A percentile compares a stretch with the other conserved stretches of the same genome.
Conservation (phyloP, 2,888 invertebrate species). For the Lycaena phlaeas region DNA sequence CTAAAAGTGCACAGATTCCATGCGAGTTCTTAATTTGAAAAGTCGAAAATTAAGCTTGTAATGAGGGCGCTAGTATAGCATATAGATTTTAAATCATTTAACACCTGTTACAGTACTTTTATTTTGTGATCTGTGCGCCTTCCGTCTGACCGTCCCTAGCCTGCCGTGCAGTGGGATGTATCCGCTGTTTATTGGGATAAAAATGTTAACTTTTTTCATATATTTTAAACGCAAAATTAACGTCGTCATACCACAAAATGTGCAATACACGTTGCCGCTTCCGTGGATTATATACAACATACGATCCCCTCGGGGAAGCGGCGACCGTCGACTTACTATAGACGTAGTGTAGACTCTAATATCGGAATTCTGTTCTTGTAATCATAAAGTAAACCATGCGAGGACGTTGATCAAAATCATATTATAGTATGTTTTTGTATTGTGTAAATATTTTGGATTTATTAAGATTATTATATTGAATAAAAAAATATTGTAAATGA, state of each 20-base stretch:
- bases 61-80: background rate
- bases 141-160: background rate
- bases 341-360: constrained; percentile 24
- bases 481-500: constrained; percentile 72
- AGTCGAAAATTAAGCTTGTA: background rate
- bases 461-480: constrained; percentile 75
- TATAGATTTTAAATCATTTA: background rate
- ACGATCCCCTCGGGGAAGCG: constrained; percentile 19
- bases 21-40: too few species aligned
- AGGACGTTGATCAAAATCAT: constrained; percentile 55
- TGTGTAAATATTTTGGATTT: constrained; percentile 74
- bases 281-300: background rate
- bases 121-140: background rate
- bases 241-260: constrained; percentile 15
- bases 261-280: constrained; percentile 12
- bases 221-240: background rate
- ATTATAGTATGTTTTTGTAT: constrained; percentile 72
- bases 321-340: constrained; percentile 21
- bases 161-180: constrained; percentile 1
- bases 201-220: background rate
- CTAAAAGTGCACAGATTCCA: background rate
- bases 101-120: background rate
- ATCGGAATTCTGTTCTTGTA: constrained; percentile 21
- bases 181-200: constrained; percentile 1
- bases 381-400: constrained; percentile 29